These are phyloP conservation scores for Anser cygnoides DNA, from an alignment of 2,113 vertebrate species.

Conservation along the genomic window DNA sequence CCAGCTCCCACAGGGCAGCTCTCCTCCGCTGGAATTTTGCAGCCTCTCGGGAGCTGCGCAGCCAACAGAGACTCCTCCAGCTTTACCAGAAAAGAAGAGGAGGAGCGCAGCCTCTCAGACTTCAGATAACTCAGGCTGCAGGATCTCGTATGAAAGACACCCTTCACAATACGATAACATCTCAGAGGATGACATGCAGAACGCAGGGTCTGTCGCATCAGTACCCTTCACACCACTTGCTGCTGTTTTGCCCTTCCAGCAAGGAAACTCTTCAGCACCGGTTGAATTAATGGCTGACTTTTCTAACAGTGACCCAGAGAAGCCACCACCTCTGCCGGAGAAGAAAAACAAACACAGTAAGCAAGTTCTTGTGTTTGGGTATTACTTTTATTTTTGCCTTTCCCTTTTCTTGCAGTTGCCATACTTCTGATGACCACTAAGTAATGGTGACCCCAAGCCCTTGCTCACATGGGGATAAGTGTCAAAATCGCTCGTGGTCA, in stretches of 20 bases:
- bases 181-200: conserved; percentile 88
- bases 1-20: conserved; percentile 73
- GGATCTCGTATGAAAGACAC: conserved; percentile 86
- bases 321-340: conserved; percentile 94
- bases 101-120: conserved; percentile 83
- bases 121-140: conserved; percentile 74
- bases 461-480: neutral
- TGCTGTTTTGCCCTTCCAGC: conserved; percentile 85
- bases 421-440: neutral
- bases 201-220: neutral
- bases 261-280: conserved; percentile 79
- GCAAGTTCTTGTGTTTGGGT: conserved; percentile 30
- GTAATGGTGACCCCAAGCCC: neutral
- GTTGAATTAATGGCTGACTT: conserved; percentile 81
- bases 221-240: conserved; percentile 83
- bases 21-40: conserved; percentile 65
- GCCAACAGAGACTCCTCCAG: conserved; percentile 84
- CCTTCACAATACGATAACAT: conserved; percentile 95
- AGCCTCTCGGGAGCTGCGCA: neutral
- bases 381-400: neutral
- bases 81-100: conserved; percentile 94
- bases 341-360: conserved; percentile 98
- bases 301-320: conserved; percentile 78
- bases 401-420: neutral
- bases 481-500: neutral